Conservation (phyloP, 2,888 invertebrate species). For the Pantelozetes paolii region DNA sequence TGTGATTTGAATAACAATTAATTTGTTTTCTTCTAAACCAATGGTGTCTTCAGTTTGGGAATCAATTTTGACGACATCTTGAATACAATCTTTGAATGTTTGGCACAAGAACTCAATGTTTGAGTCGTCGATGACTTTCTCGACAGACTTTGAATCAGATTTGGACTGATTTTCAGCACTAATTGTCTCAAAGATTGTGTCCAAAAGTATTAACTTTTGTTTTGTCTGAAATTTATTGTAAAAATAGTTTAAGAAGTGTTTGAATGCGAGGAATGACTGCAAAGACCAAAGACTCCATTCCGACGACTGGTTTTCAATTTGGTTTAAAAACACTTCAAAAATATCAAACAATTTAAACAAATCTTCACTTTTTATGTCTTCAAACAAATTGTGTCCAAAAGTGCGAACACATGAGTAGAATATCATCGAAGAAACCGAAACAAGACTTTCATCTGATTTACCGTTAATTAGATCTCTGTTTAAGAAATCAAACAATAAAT, state of each 20-base stretch:
- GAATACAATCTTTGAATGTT: conserved; percentile 22
- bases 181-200: conserved; percentile 23
- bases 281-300: conserved; percentile 40
- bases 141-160: not conserved
- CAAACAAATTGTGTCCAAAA: conserved; percentile 3
- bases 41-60: not conserved
- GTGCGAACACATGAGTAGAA: conserved; percentile 22
- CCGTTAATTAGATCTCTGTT: not conserved
- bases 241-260: conserved; percentile 9
- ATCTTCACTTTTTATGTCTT: conserved; percentile 5
- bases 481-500: not conserved
- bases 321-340: conserved; percentile 12
- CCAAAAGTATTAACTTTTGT: conserved; percentile 34
- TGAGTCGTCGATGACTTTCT: not conserved
- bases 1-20: conserved; percentile 12
- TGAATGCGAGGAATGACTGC: not conserved
- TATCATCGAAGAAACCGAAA: conserved; percentile 15
- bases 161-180: not conserved
- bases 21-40: not conserved
- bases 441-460: not conserved
- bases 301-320: conserved; percentile 21
- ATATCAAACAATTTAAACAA: conserved; percentile 27
- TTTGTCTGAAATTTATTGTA: not conserved
- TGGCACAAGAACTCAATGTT: not conserved
- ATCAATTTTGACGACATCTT: conserved; percentile 28